Evolutionary conservation across 92 coral and sea anemone species (phyloP), one percentile per base, ranked within the genome.

Genomic region (Galaxea fascicularis): DNA sequence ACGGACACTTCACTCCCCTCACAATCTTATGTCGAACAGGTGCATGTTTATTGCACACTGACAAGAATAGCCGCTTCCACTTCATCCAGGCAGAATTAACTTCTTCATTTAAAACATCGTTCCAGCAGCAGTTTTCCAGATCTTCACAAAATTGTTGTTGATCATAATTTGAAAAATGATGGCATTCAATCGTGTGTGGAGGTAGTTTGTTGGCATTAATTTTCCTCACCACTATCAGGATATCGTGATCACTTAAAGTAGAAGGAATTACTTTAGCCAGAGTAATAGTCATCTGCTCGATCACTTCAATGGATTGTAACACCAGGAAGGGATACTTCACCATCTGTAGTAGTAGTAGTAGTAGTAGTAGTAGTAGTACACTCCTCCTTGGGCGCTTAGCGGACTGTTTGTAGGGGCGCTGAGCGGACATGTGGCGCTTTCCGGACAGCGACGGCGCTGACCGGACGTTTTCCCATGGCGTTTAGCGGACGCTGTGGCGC

Each of bases 231-330:
- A 22, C 69, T 26, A 85, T n/a, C n/a, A n/a, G n/a, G n/a, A n/a
- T n/a, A n/a, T n/a, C n/a, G n/a, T n/a, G 89, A 85, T 85, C 89
- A 75, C 89, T 77, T 4, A 85, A 41, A 24, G 29, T 77, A 24
- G 84, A 77, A 46, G 84, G 31, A 77, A 51, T 17, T 77, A 67
- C 84, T 21, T 85, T 67, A 68, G 79, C 54, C 20, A 83, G 18
- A 0, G 59, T 73, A n/a, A 78, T 71, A 41, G n/a, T 73, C 35
- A 30, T 78, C 53, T 25, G 80, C 4, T 60, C 85, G 76, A 78
- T 84, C 83, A 8, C 65, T 84, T 30, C 89, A 54, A 21, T 64
- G 49, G 15, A 86, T 41, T 25, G 11, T 70, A 57, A 58, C 79
- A 13, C 90, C 90, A 57, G 81, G 73, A 10, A 79, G 58, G 26